A percentile compares a stretch with the other conserved stretches of the same genome.
phyloP scores from a whole-genome alignment of 2,797 vertebrate genomes.

The Enoplosus armatus region DNA sequence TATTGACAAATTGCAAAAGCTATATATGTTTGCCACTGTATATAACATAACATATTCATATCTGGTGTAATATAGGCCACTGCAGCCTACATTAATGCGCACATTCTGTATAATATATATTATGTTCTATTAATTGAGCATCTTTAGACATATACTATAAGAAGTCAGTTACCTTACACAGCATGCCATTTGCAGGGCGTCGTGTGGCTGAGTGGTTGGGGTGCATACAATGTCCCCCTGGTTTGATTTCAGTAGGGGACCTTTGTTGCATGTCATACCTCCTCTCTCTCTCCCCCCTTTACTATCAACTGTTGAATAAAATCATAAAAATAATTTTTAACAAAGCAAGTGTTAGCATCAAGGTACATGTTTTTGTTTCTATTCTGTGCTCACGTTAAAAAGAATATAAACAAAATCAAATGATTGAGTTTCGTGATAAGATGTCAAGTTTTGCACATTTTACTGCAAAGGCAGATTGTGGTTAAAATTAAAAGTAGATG shows the following conservation, averaged over 20 bases:
- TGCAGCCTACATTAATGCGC: background rate
- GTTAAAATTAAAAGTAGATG: background rate
- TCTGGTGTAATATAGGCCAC: too few species aligned
- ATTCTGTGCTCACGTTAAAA: conserved; percentile 3
- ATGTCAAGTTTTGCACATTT: background rate
- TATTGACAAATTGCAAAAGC: background rate
- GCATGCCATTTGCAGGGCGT: background rate
- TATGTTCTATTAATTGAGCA: too few species aligned
- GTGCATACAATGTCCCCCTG: background rate
- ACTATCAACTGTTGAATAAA: background rate
- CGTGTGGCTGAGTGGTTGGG: background rate
- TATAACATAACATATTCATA: too few species aligned
- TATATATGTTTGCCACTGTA: too few species aligned
- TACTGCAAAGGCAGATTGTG: background rate
- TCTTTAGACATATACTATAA: too few species aligned
- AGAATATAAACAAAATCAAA: background rate
- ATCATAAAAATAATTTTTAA: background rate
- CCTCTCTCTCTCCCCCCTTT: background rate
- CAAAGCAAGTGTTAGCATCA: background rate
- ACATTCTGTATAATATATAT: background rate
- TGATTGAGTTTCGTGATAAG: conserved; percentile 13
- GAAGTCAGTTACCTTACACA: background rate
- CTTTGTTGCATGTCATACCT: background rate
- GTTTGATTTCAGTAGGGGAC: background rate
- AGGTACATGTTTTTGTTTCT: background rate